phyloP scores from a whole-genome alignment of 2,113 vertebrate species.

The Dascyllus trimaculatus region DNA sequence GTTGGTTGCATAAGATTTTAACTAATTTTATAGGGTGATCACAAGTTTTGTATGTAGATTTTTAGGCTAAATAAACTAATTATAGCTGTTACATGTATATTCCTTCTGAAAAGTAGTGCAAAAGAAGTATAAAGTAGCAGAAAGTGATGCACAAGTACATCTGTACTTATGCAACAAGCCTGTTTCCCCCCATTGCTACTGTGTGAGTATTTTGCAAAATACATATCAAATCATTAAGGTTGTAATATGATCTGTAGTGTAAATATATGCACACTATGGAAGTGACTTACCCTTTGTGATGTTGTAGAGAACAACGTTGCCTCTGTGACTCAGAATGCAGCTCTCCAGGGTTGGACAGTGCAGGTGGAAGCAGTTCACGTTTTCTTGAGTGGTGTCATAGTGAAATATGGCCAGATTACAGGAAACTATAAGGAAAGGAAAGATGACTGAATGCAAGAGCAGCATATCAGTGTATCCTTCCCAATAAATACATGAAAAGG shows the following conservation, averaged over 20 bases:
- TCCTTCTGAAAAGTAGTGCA: not conserved
- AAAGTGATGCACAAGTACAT: not conserved
- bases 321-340: slow-evolving; percentile 87
- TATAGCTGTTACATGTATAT: no score
- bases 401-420: slow-evolving; percentile 96
- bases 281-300: slow-evolving; percentile 88
- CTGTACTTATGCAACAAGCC: no score
- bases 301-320: slow-evolving; percentile 90
- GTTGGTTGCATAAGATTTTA: no score
- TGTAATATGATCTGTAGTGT: not conserved
- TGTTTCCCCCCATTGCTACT: no score
- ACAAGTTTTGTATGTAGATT: no score
- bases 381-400: slow-evolving; percentile 83
- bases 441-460: not conserved
- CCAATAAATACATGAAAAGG: not conserved
- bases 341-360: slow-evolving; percentile 92
- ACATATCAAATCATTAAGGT: not conserved
- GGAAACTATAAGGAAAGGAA: slow-evolving; percentile 83
- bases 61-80: no score
- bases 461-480: no score
- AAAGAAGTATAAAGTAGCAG: not conserved
- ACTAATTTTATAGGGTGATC: no score
- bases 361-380: slow-evolving; percentile 90
- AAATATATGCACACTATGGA: not conserved
- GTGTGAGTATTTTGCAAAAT: not conserved